phyloP scores from a whole-genome alignment of 2,113 vertebrate species.

The Sinocyclocheilus rhinocerous region DNA sequence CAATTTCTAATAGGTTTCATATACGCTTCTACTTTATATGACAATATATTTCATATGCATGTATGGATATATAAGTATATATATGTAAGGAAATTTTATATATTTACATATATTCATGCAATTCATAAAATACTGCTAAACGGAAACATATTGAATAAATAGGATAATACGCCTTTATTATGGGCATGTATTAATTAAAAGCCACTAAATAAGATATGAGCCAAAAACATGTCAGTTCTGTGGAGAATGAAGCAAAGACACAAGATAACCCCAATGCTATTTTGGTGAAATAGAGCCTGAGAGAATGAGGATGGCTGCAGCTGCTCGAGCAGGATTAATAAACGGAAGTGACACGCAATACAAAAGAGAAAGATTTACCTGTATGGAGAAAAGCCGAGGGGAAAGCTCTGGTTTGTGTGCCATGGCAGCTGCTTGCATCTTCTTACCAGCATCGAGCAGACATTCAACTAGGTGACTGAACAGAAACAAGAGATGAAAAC shows the following conservation, averaged over 20 bases:
- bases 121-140: not conserved
- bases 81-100: no score
- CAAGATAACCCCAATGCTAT: not conserved
- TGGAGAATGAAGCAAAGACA: not conserved
- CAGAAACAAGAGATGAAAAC: conserved; percentile 49
- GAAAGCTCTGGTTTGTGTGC: conserved; percentile 77
- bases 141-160: not conserved
- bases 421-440: conserved; percentile 75
- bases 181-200: not conserved
- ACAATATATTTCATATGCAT: no score
- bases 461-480: conserved; percentile 84
- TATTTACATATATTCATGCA: no score
- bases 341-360: not conserved
- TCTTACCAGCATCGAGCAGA: conserved; percentile 77
- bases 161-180: not conserved
- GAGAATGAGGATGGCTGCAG: not conserved
- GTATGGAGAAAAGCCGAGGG: conserved; percentile 76
- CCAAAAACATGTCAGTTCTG: not conserved
- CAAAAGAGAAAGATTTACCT: conserved; percentile 73
- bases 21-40: no score
- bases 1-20: no score
- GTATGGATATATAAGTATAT: no score
- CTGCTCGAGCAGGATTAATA: conserved; percentile 32
- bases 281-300: not conserved
- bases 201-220: not conserved